Base-by-base conservation (phyloP, 2,888 invertebrate genomes). In the Proisotoma minuta region DNA sequence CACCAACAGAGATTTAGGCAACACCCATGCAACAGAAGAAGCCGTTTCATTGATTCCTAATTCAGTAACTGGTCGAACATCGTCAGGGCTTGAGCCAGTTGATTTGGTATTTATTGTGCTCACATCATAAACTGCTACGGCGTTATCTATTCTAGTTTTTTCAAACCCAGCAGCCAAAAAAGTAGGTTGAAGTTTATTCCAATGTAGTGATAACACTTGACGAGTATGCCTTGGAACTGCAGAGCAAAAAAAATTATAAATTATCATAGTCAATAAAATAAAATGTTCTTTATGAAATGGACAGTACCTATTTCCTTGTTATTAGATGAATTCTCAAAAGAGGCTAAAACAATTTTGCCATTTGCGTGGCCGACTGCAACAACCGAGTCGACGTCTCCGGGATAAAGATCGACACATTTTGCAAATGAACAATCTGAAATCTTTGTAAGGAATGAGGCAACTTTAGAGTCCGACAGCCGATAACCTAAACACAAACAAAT, bases 81-180 rank as follows among this genome's bases (percentile, higher is more conserved):
- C 75, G 63, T 85, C 85, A 73, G 77, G 80, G 74, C 74, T 76
- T 1, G 76, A 72, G 65, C 66, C 66, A 28, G 62, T 60, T 52
- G 63, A 66, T 34, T 34, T 34, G 8, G 34, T 10, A 8, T 15
- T 15, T 74, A 80, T 79, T 72, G 82, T 82, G 48, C 79, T 77
- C 18, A 91, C 86, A 78, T 97, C 95, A 94, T 95, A 97, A 51
- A 96, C 82, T 5, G 91, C 81, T 43, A 96, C 85, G 62, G 91
- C 91, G 77, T 88, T 87, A 78, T 96, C 96, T 39, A 89, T 87
- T 67, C 93, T 84, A 76, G 91, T 87, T 76, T 91, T 91, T 75
- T 96, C 96, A 74, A 95, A 82, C 0, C 91, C 95, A 59, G 88
- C 88, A 0, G 90, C 91, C 63, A 96, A 79, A 73, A 93, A 81